phyloP scores from a whole-genome alignment of 2,888 invertebrate species.

The Latheticus oryzae region DNA sequence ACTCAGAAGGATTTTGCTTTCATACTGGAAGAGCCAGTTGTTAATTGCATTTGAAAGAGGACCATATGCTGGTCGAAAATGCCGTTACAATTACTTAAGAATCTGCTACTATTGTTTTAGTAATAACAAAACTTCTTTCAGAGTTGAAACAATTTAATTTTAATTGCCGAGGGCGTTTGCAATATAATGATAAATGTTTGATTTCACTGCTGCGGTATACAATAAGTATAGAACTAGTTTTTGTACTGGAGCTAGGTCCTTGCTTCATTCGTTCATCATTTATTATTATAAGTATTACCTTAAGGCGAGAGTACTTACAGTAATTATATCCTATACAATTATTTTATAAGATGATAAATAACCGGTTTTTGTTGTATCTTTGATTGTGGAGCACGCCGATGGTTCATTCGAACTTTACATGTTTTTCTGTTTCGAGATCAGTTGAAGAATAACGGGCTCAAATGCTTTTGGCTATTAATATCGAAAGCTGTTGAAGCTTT shows the following conservation, averaged over 20 bases:
- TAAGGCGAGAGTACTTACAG: constrained; percentile 41
- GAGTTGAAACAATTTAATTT: constrained; percentile 3
- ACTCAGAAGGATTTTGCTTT: not conserved
- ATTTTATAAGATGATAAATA: constrained; percentile 43
- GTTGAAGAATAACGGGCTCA: constrained; percentile 3
- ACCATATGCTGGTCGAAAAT: constrained; percentile 4
- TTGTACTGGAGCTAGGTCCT: constrained; percentile 9
- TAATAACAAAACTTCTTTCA: not conserved
- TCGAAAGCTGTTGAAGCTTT: constrained; percentile 11
- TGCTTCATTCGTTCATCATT: constrained; percentile 32
- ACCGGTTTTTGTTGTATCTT: constrained; percentile 37
- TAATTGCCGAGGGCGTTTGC: not conserved
- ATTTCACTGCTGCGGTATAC: constrained; percentile 6
- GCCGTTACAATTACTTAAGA: not conserved
- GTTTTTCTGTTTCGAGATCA: constrained; percentile 3
- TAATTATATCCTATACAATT: constrained; percentile 42
- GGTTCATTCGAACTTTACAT: constrained; percentile 11
- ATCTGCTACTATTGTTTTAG: not conserved
- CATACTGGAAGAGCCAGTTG: constrained; percentile 1
- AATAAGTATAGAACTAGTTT: constrained; percentile 16
- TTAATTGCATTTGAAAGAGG: too few relatives aligned
- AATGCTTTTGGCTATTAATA: constrained; percentile 10
- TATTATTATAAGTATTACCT: constrained; percentile 42
- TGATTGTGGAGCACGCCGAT: constrained; percentile 3
- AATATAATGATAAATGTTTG: constrained; percentile 8